Base-by-base conservation (phyloP, 2,888 invertebrate genomes). In the Papilio demoleus region DNA sequence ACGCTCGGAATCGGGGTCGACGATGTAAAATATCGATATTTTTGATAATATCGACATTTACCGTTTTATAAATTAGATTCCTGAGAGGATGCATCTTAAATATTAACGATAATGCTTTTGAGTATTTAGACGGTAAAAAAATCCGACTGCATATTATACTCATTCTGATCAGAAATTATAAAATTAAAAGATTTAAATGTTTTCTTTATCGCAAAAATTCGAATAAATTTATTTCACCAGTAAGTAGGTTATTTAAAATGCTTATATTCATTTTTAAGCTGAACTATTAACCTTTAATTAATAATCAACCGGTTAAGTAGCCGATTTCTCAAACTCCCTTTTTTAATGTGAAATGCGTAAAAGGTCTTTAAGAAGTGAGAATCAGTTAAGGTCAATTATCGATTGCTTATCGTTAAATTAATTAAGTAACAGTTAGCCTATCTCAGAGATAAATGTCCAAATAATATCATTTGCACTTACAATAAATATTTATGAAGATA, bases 1-100 rank as follows among this genome's bases (percentile, higher is more conserved):
- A 78, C 81, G 81, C 83, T 81, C 81, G 85, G 82, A 85, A 87
- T 88, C 87, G 88, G 86, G 88, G 87, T 80, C 83, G 78, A 83
- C 81, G 78, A 83, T 81, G 79, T 81, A 79, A 79, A 79, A 81
- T 83, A 82, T 84, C 84, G 24, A n/a, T 36, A 36, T 11, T 83
- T 84, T 83, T 83, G 82, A 84, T 85, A 83, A 4, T 31, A 31
- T 3, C 31, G 6, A 31, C 6, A 83, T 63, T 74, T 70, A 73
- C 74, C 56, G 62, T 62, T 70, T 59, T 62, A 70, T 65, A 67
- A 65, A 70, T 66, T 17, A 60, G 38, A 19, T 17, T 59, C 6
- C 6, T 31, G 31, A 31, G n/a, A 31, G 3, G 6, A 31, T 31
- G 3, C 3, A 31, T 31, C 31, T 3, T 31, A 31, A 4, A 31